These are phyloP conservation scores for Mythimna lalbum DNA, from an alignment of 2,888 invertebrate genomes.

Conservation along the genomic window DNA sequence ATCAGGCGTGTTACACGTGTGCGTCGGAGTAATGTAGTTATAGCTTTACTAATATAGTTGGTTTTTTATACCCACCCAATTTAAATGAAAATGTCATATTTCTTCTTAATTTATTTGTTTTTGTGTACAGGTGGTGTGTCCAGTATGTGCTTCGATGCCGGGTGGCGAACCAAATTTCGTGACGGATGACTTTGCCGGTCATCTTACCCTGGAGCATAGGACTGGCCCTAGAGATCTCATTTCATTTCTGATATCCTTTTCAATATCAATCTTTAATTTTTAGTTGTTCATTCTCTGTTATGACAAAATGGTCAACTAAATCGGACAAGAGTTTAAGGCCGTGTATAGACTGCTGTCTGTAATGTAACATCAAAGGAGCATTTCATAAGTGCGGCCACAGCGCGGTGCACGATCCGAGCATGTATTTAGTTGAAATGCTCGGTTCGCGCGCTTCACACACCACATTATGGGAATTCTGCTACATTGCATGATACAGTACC, in stretches of 20 bases:
- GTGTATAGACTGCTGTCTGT: too few relatives aligned
- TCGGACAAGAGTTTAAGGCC: background rate
- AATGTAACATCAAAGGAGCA: too few relatives aligned
- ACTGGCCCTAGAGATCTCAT: conserved; percentile 97
- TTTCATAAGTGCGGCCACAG: too few relatives aligned
- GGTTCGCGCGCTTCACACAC: too few relatives aligned
- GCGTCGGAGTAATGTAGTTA: too few relatives aligned
- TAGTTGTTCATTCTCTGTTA: background rate
- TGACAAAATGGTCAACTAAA: background rate
- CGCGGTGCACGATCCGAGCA: too few relatives aligned
- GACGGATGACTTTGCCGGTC: conserved; percentile 99
- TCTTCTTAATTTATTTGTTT: background rate
- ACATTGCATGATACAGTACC: too few relatives aligned
- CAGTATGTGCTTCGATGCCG: conserved; percentile 98
- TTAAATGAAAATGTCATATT: background rate
- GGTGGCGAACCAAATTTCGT: conserved; percentile 99
- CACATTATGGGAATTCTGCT: too few relatives aligned
- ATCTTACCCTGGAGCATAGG: conserved; percentile 98
- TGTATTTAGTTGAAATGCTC: too few relatives aligned
- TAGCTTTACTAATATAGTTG: background rate
- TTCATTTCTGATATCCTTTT: conserved; percentile 96
- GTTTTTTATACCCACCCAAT: background rate
- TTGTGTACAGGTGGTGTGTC: conserved; percentile 94
- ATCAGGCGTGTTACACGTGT: too few relatives aligned
- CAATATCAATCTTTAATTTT: conserved; percentile 39